These are phyloP conservation scores for Eurystomus gularis DNA, from an alignment of 2,113 vertebrate genomes.

Conservation along the genomic window DNA sequence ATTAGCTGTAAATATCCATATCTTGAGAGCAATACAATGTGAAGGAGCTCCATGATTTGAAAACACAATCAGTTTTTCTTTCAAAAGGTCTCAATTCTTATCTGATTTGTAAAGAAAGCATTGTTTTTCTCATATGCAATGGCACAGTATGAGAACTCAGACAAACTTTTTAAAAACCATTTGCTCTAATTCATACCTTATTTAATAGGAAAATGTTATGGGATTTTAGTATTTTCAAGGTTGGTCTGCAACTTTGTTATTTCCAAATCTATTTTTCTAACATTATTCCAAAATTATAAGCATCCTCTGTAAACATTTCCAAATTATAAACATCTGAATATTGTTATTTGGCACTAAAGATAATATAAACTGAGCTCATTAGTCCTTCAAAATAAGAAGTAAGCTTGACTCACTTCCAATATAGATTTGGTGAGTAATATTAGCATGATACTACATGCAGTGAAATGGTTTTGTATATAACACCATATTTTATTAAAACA, in stretches of 20 bases:
- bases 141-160: background rate
- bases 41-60: background rate
- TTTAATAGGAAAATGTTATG: background rate
- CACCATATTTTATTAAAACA: conserved; percentile 22
- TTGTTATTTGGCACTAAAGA: background rate
- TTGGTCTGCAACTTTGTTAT: background rate
- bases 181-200: background rate
- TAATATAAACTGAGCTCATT: background rate
- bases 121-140: background rate
- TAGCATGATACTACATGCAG: background rate
- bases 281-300: background rate
- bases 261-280: background rate
- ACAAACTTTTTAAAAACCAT: background rate
- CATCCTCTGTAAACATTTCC: background rate
- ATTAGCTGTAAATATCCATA: background rate
- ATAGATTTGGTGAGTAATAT: background rate
- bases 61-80: background rate
- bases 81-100: background rate
- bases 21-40: background rate
- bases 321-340: background rate
- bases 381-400: background rate
- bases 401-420: background rate
- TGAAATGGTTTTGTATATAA: background rate
- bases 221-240: background rate
- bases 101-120: background rate